Evolutionary conservation across 1,140 invertebrate genomes (phyloP).

Genomic region (Chrysoperla carnea): DNA sequence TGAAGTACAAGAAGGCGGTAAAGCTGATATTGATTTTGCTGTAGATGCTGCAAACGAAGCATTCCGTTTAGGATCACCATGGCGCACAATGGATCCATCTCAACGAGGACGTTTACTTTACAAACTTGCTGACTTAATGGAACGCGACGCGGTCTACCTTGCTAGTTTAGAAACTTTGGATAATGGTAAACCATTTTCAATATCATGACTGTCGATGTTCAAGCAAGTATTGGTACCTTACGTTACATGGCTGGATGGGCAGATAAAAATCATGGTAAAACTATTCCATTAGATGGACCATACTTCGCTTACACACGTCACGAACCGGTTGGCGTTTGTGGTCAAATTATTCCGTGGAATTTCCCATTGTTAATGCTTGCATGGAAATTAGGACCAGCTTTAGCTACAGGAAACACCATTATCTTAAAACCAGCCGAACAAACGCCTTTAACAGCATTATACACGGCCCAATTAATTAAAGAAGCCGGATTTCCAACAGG

Average conservation of each 20-base stretch:
- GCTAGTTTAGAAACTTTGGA: constrained; percentile 87
- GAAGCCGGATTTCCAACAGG: constrained; percentile 77
- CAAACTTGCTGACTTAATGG: constrained; percentile 65
- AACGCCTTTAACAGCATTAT: constrained; percentile 85
- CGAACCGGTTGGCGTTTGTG: constrained; percentile 94
- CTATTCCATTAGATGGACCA: constrained; percentile 76
- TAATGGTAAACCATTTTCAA: constrained; percentile 80
- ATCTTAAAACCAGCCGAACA: constrained; percentile 94
- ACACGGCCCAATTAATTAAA: constrained; percentile 68
- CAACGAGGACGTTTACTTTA: constrained; percentile 61
- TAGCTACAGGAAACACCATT: constrained; percentile 78
- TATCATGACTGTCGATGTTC: constrained; percentile 55
- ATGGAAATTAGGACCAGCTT: constrained; percentile 85
- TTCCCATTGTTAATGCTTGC: constrained; percentile 90
- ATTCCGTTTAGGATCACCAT: constrained; percentile 62
- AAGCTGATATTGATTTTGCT: constrained; percentile 69
- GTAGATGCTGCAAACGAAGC: constrained; percentile 72
- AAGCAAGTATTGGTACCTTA: constrained; percentile 40
- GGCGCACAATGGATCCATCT: constrained; percentile 85
- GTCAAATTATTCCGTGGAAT: constrained; percentile 97
- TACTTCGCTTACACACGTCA: constrained; percentile 82
- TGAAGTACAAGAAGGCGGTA: constrained; percentile 67
- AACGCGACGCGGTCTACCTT: constrained; percentile 57
- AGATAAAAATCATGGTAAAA: constrained; percentile 81
- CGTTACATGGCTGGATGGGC: constrained; percentile 75